A percentile compares a stretch with the other conserved stretches of the same genome.
Evolutionary conservation across 2,888 invertebrate genomes (phyloP).

Genomic region (Drosophila picticornis): DNA sequence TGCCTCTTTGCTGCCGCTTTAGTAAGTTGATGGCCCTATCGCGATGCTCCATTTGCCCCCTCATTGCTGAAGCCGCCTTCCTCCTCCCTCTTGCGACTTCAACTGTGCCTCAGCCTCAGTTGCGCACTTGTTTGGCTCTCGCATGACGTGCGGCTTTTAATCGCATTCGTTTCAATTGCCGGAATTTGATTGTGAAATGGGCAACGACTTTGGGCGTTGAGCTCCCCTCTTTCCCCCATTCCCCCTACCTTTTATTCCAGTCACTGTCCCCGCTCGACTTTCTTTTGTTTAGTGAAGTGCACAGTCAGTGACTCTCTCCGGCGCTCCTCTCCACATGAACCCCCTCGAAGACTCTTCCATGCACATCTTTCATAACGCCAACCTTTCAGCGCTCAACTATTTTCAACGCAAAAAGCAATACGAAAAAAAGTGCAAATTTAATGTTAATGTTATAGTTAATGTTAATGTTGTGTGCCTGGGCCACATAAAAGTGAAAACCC

Average conservation of each 20-base stretch:
- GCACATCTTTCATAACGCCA: conserved; percentile 52
- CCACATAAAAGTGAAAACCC: conserved; percentile 51
- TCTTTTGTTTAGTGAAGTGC: conserved; percentile 57
- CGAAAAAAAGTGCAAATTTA: conserved; percentile 51
- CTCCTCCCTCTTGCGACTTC: conserved; percentile 1
- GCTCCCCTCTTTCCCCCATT: not conserved
- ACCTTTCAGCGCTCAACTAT: conserved; percentile 22
- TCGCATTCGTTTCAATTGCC: conserved; percentile 81
- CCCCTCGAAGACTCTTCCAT: not conserved
- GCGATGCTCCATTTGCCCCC: conserved; percentile 73
- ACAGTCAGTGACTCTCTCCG: conserved; percentile 12
- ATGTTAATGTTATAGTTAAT: conserved; percentile 36
- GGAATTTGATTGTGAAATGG: conserved; percentile 79
- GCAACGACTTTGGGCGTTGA: conserved; percentile 66
- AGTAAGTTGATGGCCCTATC: conserved; percentile 56
- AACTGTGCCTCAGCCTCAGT: conserved; percentile 7
- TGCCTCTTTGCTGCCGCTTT: conserved; percentile 6
- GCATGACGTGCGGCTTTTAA: conserved; percentile 78
- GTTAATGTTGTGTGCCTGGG: conserved; percentile 27
- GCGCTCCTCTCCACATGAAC: not conserved
- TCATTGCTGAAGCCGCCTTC: not conserved
- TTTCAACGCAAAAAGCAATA: conserved; percentile 17
- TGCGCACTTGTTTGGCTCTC: conserved; percentile 38
- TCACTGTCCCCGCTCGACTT: conserved; percentile 32
- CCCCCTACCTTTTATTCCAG: not conserved